Conservation (phyloP, 2,797 vertebrate species). For the Myotis pilosus region DNA sequence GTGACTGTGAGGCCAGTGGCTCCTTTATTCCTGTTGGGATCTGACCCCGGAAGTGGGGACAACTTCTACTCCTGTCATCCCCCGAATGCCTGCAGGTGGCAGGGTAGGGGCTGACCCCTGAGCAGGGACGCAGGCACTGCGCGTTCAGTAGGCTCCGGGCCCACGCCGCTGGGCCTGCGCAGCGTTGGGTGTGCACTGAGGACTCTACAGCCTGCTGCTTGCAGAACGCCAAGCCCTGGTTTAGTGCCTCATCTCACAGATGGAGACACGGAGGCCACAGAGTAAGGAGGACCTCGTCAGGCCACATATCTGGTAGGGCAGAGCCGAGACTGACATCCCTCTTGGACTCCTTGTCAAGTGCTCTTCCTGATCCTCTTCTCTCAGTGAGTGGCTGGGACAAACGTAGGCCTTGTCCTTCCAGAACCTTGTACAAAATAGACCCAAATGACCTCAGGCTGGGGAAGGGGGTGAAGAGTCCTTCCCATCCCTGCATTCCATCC, state of each 20-base stretch:
- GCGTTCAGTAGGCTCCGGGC: background rate
- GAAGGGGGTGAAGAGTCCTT: background rate
- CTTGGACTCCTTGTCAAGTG: background rate
- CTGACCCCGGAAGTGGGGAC: background rate
- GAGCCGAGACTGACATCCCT: background rate
- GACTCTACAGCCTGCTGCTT: background rate
- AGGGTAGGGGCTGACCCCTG: background rate
- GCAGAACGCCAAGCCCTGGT: background rate
- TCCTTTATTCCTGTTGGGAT: background rate
- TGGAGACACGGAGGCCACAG: background rate
- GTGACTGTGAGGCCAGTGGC: background rate
- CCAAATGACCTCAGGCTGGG: background rate
- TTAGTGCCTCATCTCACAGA: background rate
- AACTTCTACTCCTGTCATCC: fast-evolving
- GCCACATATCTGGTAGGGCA: background rate
- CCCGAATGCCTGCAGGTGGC: background rate
- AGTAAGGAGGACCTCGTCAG: background rate
- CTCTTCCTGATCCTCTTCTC: background rate
- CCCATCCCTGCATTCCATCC: background rate
- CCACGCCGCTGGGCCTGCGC: background rate
- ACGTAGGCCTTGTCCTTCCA: background rate
- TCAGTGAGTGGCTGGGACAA: background rate
- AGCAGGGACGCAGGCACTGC: background rate
- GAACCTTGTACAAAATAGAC: background rate
- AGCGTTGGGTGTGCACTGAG: fast-evolving